These are phyloP conservation scores for Neosilurus mollespiculum DNA, from an alignment of 2,797 vertebrate genomes.

Conservation along the genomic window DNA sequence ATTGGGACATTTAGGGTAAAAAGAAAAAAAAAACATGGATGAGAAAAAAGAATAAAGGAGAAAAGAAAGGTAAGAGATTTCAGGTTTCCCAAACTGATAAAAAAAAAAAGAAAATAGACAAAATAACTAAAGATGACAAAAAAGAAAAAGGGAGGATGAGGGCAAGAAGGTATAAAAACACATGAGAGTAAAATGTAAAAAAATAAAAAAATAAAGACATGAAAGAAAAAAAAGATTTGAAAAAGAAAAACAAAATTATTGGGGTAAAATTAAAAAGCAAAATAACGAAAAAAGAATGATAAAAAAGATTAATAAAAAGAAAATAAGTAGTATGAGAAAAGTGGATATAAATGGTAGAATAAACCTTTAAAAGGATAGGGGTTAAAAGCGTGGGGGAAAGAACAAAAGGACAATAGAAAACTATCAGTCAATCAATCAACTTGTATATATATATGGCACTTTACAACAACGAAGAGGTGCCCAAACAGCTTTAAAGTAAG, in stretches of 20 bases:
- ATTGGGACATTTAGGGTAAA: not conserved
- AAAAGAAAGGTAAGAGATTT: not conserved
- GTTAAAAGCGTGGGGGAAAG: not conserved
- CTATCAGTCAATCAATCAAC: too few relatives aligned
- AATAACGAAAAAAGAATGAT: not conserved
- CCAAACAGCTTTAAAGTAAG: too few relatives aligned
- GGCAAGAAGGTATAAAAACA: not conserved
- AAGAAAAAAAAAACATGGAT: not conserved
- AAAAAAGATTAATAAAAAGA: not conserved
- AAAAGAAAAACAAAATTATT: not conserved
- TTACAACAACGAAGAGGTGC: too few relatives aligned
- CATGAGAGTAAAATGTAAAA: too few relatives aligned
- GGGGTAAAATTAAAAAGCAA: too few relatives aligned
- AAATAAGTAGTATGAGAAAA: not conserved
- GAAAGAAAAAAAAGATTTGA: too few relatives aligned
- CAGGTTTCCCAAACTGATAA: not conserved
- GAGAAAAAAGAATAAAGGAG: not conserved
- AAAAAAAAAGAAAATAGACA: not conserved
- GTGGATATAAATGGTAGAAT: not conserved
- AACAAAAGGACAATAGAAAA: not conserved
- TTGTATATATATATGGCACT: too few relatives aligned
- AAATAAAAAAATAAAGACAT: too few relatives aligned
- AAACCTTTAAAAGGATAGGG: not conserved
- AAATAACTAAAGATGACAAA: not conserved
- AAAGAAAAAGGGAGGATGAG: not conserved